Evolutionary conservation across 2,797 vertebrate species (phyloP).

Genomic region (Dallia pectoralis): DNA sequence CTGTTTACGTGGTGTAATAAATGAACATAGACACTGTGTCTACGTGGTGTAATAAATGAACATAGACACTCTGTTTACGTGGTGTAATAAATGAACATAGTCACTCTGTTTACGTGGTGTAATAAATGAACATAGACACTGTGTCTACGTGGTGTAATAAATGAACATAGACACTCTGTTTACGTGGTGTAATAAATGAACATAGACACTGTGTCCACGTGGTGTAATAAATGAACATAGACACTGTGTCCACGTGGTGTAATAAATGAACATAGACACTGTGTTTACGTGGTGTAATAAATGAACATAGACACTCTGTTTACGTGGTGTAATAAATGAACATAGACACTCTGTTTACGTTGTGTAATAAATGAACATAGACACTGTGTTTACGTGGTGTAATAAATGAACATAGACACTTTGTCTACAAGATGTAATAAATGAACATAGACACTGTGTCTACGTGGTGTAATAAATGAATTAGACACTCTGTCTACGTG

Average conservation of each 20-base stretch:
- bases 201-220: conserved; percentile 34
- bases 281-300: conserved; percentile 41
- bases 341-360: conserved; percentile 33
- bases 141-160: conserved; percentile 41
- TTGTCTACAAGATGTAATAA: conserved; percentile 39
- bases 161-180: conserved; percentile 41
- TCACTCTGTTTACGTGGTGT: conserved; percentile 39
- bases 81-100: conserved; percentile 47
- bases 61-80: conserved; percentile 33
- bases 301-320: conserved; percentile 41
- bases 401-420: conserved; percentile 50
- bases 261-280: conserved; percentile 50
- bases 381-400: conserved; percentile 41
- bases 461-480: conserved; percentile 46
- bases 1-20: conserved; percentile 40
- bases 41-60: conserved; percentile 46
- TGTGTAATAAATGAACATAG: conserved; percentile 46
- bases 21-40: conserved; percentile 42
- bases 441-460: conserved; percentile 42
- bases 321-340: conserved; percentile 46
- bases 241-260: conserved; percentile 41
- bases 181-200: conserved; percentile 46
- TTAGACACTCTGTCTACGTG: conserved; percentile 35
- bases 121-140: conserved; percentile 50
- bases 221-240: conserved; percentile 47